Evolutionary conservation across 2,113 vertebrate species (phyloP).

Genomic region (Struthidea cinerea): DNA sequence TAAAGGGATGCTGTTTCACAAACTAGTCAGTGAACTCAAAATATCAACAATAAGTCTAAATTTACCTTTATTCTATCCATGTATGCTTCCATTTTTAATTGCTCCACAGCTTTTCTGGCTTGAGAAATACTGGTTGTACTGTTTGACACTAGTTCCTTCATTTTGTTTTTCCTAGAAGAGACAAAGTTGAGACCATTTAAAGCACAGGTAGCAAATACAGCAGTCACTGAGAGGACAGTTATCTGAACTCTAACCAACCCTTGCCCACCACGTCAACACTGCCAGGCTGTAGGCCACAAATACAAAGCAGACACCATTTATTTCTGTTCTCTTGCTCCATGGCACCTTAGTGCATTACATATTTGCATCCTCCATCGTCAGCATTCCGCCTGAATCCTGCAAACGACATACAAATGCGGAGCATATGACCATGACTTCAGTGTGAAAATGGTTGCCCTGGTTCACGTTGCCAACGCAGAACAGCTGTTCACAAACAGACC

Average conservation of each 20-base stretch:
- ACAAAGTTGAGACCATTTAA: neutral
- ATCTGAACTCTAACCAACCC: neutral
- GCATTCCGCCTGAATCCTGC: neutral
- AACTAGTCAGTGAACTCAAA: neutral
- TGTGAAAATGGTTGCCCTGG: neutral
- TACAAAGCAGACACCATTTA: neutral
- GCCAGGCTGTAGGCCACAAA: neutral
- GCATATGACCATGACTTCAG: neutral
- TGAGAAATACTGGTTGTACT: slow-evolving; percentile 94
- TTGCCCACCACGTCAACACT: neutral
- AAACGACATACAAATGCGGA: neutral
- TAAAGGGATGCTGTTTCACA: neutral
- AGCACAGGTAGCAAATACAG: neutral
- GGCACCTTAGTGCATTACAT: neutral
- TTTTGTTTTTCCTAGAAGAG: slow-evolving; percentile 72
- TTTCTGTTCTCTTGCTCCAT: neutral
- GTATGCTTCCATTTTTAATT: slow-evolving; percentile 98
- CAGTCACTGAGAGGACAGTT: neutral
- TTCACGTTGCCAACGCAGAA: neutral
- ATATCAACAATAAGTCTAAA: neutral
- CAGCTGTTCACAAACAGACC: neutral
- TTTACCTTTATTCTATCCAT: slow-evolving; percentile 97
- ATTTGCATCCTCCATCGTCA: neutral
- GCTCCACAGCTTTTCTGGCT: slow-evolving; percentile 95
- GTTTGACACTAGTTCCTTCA: slow-evolving; percentile 90